Evolutionary conservation across 2,113 vertebrate species (phyloP).

Genomic region (Coracopsis vasa): DNA sequence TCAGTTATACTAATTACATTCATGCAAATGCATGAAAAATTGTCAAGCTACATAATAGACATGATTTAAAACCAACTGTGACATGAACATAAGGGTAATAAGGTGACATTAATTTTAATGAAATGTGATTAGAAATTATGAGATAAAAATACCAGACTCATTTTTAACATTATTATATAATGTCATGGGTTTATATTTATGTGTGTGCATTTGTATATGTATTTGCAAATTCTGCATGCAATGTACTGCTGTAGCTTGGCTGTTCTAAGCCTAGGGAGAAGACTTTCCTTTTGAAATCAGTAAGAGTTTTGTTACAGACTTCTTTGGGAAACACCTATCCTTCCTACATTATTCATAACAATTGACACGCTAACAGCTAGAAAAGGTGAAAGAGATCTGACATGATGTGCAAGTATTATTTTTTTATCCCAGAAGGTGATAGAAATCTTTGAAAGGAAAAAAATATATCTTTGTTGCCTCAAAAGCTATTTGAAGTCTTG

Average conservation of each 20-base stretch:
- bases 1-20: background rate
- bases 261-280: background rate
- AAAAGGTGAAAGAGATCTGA: background rate
- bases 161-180: background rate
- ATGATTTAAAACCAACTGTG: background rate
- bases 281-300: background rate
- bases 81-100: background rate
- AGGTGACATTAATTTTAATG: background rate
- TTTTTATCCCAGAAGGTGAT: background rate
- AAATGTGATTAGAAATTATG: conserved; percentile 3
- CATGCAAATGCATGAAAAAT: background rate
- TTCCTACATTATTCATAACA: background rate
- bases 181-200: background rate
- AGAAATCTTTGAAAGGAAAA: conserved; percentile 8
- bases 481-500: background rate
- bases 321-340: background rate
- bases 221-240: background rate
- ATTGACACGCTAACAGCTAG: background rate
- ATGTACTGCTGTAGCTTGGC: background rate
- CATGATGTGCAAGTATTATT: background rate
- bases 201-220: background rate
- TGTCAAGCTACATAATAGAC: background rate
- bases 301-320: background rate
- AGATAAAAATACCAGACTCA: background rate
- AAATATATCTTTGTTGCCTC: background rate